Conservation (phyloP, 1,140 invertebrate species). For the Linepithema humile region DNA sequence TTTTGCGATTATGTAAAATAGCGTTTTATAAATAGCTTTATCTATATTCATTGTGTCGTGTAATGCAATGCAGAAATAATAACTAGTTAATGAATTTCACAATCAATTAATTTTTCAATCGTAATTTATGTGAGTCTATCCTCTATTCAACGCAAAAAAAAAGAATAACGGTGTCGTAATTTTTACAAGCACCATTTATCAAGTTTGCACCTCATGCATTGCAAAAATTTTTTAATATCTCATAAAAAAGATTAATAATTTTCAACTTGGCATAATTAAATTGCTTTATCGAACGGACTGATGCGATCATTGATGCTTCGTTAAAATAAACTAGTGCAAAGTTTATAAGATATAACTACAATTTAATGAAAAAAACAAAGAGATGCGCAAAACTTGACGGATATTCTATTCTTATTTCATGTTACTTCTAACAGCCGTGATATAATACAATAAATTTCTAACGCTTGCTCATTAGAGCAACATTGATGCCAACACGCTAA, state of each 20-base stretch:
- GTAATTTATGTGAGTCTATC: not conserved
- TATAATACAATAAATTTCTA: not conserved
- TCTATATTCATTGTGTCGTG: not conserved
- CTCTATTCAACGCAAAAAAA: not conserved
- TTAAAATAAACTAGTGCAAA: not conserved
- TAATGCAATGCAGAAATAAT: not conserved
- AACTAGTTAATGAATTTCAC: not conserved
- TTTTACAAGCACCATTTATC: not conserved
- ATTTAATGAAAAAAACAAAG: not conserved
- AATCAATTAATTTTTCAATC: not conserved
- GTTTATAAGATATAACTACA: not conserved
- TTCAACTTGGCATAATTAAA: not conserved
- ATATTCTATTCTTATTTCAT: not conserved
- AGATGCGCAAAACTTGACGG: not conserved
- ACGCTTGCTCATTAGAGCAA: not conserved
- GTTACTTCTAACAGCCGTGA: not conserved
- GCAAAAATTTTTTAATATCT: not conserved
- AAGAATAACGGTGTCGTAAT: not conserved
- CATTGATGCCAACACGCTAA: not conserved
- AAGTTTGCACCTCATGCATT: not conserved
- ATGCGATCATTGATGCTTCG: not conserved
- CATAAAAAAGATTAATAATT: not conserved
- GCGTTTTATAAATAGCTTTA: not conserved
- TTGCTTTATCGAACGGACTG: not conserved
- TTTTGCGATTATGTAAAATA: conserved; percentile 4